phyloP scores from a whole-genome alignment of 2,797 vertebrate species.

The Falco concolor region DNA sequence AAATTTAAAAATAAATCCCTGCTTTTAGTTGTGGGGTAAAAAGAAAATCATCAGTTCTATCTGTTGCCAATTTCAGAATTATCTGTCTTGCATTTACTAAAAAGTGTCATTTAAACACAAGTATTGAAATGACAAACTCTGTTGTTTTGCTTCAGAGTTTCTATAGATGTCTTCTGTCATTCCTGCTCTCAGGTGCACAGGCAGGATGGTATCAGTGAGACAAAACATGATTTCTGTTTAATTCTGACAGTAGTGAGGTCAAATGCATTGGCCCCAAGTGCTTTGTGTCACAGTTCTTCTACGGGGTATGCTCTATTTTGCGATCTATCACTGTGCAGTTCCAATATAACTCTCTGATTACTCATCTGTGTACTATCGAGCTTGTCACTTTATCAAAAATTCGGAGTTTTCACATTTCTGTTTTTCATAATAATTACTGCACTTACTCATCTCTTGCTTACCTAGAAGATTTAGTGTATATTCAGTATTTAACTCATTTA shows the following conservation, averaged over 20 bases:
- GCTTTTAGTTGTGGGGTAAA: background rate
- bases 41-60: background rate
- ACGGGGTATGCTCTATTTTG: background rate
- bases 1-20: background rate
- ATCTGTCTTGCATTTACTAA: background rate
- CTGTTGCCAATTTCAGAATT: background rate
- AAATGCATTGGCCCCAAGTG: background rate
- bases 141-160: background rate
- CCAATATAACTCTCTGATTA: background rate
- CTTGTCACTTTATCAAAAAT: background rate
- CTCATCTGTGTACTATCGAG: background rate
- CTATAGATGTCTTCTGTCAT: background rate
- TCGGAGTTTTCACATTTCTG: background rate
- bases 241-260: background rate
- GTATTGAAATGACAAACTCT: background rate
- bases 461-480: background rate
- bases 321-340: background rate
- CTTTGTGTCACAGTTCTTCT: background rate
- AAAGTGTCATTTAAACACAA: background rate
- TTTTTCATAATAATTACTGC: background rate
- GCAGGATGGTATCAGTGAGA: background rate
- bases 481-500: background rate
- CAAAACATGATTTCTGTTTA: background rate
- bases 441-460: background rate
- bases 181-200: background rate